phyloP scores from a whole-genome alignment of 2,888 invertebrate genomes.

The Drosophila prostipennis region DNA sequence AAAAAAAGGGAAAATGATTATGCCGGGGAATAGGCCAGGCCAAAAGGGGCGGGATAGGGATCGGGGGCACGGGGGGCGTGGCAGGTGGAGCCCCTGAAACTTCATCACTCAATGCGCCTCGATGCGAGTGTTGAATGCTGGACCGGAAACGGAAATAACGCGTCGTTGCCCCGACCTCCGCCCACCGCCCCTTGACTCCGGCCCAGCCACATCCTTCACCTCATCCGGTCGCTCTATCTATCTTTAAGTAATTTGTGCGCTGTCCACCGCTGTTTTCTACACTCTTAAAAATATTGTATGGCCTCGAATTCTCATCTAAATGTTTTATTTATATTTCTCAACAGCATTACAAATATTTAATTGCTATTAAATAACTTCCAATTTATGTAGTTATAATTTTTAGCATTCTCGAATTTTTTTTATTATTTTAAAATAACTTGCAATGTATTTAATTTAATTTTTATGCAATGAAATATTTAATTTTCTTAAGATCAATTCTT shows the following conservation, averaged over 20 bases:
- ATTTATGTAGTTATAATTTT: too few species aligned
- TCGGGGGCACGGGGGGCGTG: conserved; percentile 17
- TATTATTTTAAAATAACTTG: too few species aligned
- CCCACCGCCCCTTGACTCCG: conserved; percentile 19
- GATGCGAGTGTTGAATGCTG: conserved; percentile 59
- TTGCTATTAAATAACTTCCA: too few species aligned
- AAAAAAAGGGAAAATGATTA: conserved; percentile 47
- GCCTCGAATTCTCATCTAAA: neutral
- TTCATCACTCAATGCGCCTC: conserved; percentile 70
- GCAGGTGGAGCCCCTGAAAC: conserved; percentile 40
- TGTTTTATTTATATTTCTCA: too few species aligned
- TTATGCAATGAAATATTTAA: too few species aligned
- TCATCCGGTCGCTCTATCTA: conserved; percentile 47
- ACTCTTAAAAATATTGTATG: neutral
- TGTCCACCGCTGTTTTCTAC: conserved; percentile 10
- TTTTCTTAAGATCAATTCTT: too few species aligned
- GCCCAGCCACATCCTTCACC: conserved; percentile 34
- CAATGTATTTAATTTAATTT: too few species aligned
- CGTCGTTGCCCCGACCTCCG: conserved; percentile 55
- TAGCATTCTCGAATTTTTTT: too few species aligned
- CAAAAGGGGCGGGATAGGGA: conserved; percentile 20
- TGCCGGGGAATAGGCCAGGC: conserved; percentile 29
- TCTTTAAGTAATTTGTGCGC: conserved; percentile 72
- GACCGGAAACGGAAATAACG: conserved; percentile 72
- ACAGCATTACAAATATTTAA: too few species aligned